Evolutionary conservation across 2,113 vertebrate genomes (phyloP), one percentile per base, ranked within the genome.

Genomic region (Percopsis transmontana): DNA sequence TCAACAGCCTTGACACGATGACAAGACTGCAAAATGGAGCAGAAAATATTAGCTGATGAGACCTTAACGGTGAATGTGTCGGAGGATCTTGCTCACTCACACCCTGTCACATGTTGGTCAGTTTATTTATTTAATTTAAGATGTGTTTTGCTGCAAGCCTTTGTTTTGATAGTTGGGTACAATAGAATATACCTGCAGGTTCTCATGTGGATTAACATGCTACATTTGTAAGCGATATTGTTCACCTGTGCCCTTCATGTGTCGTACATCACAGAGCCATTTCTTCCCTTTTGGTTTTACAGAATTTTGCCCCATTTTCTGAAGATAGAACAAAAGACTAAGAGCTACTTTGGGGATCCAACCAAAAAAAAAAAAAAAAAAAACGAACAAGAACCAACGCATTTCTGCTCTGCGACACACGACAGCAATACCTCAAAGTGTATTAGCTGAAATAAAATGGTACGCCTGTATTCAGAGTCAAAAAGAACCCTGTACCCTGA

Each of bases 11-110:
- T 85, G 78, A 77, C 66, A 73, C 72, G 80, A 62, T 82, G 81
- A 83, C 77, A 80, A 45, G 79, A 84, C 70, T 80, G 79, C 73
- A 59, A 83, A 85, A 89, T 75, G 81, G 84, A 82, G 85, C 85
- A 83, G 71, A 84, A 87, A 77, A 74, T 73, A 82, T 76, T 63
- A 79, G 70, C 72, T 68, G 71, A 78, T 81, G 11, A 50, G 33
- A 53, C 76, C 62, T 42, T 55, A 83, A 69, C 66, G 16, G 39
- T 20, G 24, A 13, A n/a, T 71, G 62, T 40, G 60, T 76, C 67
- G 70, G 59, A 70, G 59, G 74, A 64, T 68, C 19, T 20, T 7
- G 19, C 53, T 74, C 68, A 5, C 50, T 10, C 20, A 48, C 68
- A 63, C 47, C 72, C 73, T 70, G 73, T 78, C 72, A 57, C 45